These are phyloP conservation scores for Pyrgus malvae DNA, from an alignment of 2,888 invertebrate genomes.

Conservation along the genomic window DNA sequence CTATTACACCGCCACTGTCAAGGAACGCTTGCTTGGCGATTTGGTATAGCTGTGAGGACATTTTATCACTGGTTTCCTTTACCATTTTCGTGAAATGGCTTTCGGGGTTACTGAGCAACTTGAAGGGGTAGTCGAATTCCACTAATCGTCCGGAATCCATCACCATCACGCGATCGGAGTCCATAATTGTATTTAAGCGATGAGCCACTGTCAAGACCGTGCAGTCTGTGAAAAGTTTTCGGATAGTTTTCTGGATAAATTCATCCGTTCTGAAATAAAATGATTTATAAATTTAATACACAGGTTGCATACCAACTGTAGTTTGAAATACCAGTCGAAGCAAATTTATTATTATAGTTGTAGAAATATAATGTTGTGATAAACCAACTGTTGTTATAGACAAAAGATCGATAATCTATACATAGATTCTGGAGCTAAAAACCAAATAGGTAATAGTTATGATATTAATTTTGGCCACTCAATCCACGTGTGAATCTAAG, in stretches of 20 bases:
- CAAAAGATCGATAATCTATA: too few species aligned
- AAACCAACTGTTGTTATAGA: too few species aligned
- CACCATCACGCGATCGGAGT: conserved; percentile 93
- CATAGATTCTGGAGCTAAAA: too few species aligned
- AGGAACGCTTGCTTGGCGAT: conserved; percentile 72
- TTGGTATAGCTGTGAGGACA: conserved; percentile 68
- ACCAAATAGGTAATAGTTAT: too few species aligned
- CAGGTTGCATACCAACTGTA: too few species aligned
- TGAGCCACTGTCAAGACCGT: conserved; percentile 96
- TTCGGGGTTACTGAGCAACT: conserved; percentile 81
- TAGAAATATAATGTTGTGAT: too few species aligned
- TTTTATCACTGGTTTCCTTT: conserved; percentile 84
- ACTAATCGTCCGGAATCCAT: conserved; percentile 90
- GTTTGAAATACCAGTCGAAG: too few species aligned
- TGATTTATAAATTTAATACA: conserved; percentile 1
- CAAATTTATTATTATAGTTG: too few species aligned
- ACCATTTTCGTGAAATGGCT: conserved; percentile 87
- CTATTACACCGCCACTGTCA: conserved; percentile 61
- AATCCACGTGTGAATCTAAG: too few species aligned
- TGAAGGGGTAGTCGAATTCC: conserved; percentile 87
- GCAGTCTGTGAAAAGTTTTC: conserved; percentile 89
- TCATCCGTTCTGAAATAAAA: conserved; percentile 88
- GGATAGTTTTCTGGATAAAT: conserved; percentile 92
- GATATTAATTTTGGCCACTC: too few species aligned
- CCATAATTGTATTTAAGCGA: conserved; percentile 95